Evolutionary conservation across 2,888 invertebrate species (phyloP), one percentile per base, ranked within the genome.

Genomic region (Volucella zonaria): DNA sequence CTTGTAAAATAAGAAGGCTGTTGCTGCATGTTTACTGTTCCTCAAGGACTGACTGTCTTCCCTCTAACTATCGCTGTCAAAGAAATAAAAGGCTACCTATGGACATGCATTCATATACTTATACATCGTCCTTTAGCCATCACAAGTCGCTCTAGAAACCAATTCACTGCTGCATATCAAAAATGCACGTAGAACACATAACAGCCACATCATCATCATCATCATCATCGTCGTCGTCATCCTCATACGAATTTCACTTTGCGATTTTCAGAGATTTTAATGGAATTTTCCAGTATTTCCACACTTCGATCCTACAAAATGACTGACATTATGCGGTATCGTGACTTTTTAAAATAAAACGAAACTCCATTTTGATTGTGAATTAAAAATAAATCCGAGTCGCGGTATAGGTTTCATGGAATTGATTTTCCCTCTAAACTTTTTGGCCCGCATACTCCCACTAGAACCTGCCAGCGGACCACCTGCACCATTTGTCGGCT

Each of bases 321-420:
- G 75, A 83, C 79, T 83, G 82, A 83, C 82, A 79, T 79, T 83
- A 79, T 71, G 79, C 74, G 74, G 79, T 83, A 79, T 83, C 82
- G 82, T 83, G 82, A 79, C 70, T 79, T 83, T 79, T 75, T 47
- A 83, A 79, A 79, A 79, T 83, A 83, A n/a, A 83, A 79, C 75
- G 40, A 83, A 83, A 83, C 64, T 75, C 79, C 79, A 83, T 83
- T 83, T 83, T 79, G 79, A 79, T 83, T 79, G 74, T 83, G 75
- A 83, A 83, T 79, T 83, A 79, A 83, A 83, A 83, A 83, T 83
- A 83, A 77, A 70, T 70, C 56, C 64, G 31, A 45, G 52, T 78
- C 74, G 64, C 79, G 70, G 67, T 70, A 64, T 79, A 75, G 75
- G 54, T 79, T 75, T 70, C 79, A 79, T 42, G 40, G 58, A 83